These are phyloP conservation scores for Illadopsis cleaveri DNA, from an alignment of 2,113 vertebrate species.

Conservation along the genomic window DNA sequence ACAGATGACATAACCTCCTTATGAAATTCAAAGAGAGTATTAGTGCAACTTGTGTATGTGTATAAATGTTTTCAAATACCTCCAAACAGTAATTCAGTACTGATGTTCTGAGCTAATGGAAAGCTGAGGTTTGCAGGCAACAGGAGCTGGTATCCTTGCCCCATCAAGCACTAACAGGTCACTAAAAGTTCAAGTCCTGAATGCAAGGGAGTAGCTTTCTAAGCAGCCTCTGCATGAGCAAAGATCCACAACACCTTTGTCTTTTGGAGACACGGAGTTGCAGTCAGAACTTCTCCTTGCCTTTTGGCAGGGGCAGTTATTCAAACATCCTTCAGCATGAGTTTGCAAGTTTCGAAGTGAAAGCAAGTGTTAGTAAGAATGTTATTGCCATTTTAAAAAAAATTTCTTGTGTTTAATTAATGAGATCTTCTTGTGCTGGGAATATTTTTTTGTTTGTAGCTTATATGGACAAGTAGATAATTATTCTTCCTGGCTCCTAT, in stretches of 20 bases:
- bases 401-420: background rate
- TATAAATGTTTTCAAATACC: background rate
- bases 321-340: background rate
- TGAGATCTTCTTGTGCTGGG: background rate
- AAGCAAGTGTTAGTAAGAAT: background rate
- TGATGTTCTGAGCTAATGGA: background rate
- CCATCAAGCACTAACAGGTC: background rate
- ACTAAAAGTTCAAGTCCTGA: background rate
- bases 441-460: background rate
- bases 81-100: background rate
- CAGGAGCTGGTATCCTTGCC: background rate
- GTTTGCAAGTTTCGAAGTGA: background rate
- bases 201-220: background rate
- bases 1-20: background rate
- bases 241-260: background rate
- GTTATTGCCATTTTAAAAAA: background rate
- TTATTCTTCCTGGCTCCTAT: background rate
- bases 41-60: background rate
- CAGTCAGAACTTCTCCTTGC: background rate
- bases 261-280: accelerated
- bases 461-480: background rate
- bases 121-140: background rate
- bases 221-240: background rate
- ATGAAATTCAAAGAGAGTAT: background rate
- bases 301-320: background rate